A percentile compares a stretch with the other conserved stretches of the same genome.
Conservation (phyloP, 2,113 vertebrate genomes). For the Garra rufa region DNA sequence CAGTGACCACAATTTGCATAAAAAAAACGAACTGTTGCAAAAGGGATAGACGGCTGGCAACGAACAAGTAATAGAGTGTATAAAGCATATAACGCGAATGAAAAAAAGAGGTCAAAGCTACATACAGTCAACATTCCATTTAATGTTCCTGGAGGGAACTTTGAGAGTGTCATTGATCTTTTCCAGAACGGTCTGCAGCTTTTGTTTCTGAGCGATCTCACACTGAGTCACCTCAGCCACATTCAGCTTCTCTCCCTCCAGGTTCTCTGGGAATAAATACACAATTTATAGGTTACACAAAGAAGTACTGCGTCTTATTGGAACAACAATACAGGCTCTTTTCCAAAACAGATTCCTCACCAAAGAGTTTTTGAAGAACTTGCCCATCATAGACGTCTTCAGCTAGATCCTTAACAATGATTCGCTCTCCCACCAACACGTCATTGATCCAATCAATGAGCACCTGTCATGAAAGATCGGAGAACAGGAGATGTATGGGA, state of each 20-base stretch:
- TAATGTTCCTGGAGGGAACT: constrained; percentile 84
- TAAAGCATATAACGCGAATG: background rate
- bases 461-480: constrained; percentile 71
- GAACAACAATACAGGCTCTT: constrained; percentile 5
- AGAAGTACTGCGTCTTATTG: background rate
- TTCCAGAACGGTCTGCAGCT: constrained; percentile 88
- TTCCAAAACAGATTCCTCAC: constrained; percentile 69
- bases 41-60: background rate
- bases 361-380: constrained; percentile 90
- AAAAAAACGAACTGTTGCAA: background rate
- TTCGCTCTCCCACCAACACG: constrained; percentile 87
- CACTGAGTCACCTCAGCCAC: constrained; percentile 91
- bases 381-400: constrained; percentile 90
- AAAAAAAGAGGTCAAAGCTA: constrained; percentile 51
- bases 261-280: constrained; percentile 75
- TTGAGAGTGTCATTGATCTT: constrained; percentile 91
- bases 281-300: background rate
- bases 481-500: background rate
- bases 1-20: background rate
- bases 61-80: background rate
- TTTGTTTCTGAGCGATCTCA: constrained; percentile 90
- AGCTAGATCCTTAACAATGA: constrained; percentile 90
- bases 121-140: constrained; percentile 90
- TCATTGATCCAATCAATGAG: constrained; percentile 94
- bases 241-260: constrained; percentile 87